A percentile compares a stretch with the other conserved stretches of the same genome.
phyloP scores from a whole-genome alignment of 2,888 invertebrate genomes.

The Ernsta delagoae region DNA sequence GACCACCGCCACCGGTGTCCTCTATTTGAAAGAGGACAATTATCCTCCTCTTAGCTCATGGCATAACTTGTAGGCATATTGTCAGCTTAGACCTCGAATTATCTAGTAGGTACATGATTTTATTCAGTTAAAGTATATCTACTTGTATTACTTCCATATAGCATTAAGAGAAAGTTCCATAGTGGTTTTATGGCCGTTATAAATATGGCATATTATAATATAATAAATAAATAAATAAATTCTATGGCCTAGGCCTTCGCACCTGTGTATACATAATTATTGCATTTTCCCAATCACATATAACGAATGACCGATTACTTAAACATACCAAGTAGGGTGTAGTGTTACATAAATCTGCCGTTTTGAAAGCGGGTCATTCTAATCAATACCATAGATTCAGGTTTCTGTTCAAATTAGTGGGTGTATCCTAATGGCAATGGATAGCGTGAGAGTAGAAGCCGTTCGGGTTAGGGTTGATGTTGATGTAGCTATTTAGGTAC shows the following conservation, averaged over 20 bases:
- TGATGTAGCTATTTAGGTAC: too few species aligned
- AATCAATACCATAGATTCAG: slow-evolving; percentile 65
- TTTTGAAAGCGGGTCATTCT: slow-evolving; percentile 65
- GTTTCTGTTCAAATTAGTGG: slow-evolving; percentile 73
- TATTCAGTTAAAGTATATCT: too few species aligned
- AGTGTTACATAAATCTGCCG: slow-evolving; percentile 43
- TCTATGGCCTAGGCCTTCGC: too few species aligned
- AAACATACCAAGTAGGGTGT: slow-evolving; percentile 22
- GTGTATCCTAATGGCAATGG: slow-evolving; percentile 80
- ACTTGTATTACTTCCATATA: too few species aligned
- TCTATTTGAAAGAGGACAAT: slow-evolving; percentile 5
- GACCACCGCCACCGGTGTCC: background rate
- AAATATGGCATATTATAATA: too few species aligned
- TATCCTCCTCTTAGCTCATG: slow-evolving; percentile 15
- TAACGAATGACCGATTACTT: slow-evolving; percentile 13
- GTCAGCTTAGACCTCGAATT: slow-evolving; percentile 13
- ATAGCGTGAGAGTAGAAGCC: slow-evolving; percentile 65
- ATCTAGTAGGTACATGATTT: too few species aligned
- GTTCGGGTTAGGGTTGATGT: background rate
- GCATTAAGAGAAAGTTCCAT: too few species aligned
- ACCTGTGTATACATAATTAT: background rate
- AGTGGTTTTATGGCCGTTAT: too few species aligned
- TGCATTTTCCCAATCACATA: background rate
- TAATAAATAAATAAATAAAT: too few species aligned
- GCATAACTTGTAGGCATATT: background rate